Percentiles rank a stretch among this genome's conserved stretches.
These are phyloP conservation scores for Allophyes oxyacanthae DNA, from an alignment of 2,888 invertebrate genomes.

Conservation along the genomic window DNA sequence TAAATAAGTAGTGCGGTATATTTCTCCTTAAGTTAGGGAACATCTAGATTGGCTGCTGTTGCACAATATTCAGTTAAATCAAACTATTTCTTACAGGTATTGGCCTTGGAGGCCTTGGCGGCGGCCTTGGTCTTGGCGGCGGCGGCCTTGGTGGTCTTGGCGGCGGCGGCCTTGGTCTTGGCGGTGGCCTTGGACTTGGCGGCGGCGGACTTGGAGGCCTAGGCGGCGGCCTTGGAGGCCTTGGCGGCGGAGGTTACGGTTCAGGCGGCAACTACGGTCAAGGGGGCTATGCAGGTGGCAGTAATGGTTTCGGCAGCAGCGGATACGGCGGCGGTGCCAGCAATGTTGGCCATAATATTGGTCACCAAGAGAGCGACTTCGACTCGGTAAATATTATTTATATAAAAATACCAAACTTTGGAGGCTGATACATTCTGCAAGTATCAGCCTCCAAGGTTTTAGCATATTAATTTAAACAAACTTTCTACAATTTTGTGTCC, in stretches of 20 bases:
- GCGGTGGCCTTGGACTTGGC: not conserved
- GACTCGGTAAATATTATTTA: constrained; percentile 1
- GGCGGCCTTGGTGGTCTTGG: constrained; percentile 4
- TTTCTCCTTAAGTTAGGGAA: too few species aligned
- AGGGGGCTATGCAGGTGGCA: constrained; percentile 13
- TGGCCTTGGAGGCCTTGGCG: not conserved
- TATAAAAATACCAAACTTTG: too few species aligned
- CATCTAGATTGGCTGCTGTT: too few species aligned
- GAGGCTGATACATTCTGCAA: too few species aligned
- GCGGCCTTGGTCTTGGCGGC: too few species aligned
- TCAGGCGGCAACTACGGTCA: constrained; percentile 32
- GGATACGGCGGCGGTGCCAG: constrained; percentile 28
- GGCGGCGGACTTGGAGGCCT: constrained; percentile 5
- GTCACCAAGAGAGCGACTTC: constrained; percentile 34
- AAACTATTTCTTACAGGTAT: not conserved
- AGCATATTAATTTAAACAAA: too few species aligned
- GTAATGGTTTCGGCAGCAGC: constrained; percentile 6
- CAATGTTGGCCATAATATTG: constrained; percentile 8
- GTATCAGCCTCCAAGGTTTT: too few species aligned
- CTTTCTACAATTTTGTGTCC: too few species aligned
- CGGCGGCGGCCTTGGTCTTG: not conserved
- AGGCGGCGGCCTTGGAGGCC: not conserved
- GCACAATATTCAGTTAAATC: too few species aligned
- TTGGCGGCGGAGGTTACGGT: constrained; percentile 20
- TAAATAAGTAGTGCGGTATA: too few species aligned